phyloP scores from a whole-genome alignment of 2,888 invertebrate genomes.

The Polymixis lichenea region DNA sequence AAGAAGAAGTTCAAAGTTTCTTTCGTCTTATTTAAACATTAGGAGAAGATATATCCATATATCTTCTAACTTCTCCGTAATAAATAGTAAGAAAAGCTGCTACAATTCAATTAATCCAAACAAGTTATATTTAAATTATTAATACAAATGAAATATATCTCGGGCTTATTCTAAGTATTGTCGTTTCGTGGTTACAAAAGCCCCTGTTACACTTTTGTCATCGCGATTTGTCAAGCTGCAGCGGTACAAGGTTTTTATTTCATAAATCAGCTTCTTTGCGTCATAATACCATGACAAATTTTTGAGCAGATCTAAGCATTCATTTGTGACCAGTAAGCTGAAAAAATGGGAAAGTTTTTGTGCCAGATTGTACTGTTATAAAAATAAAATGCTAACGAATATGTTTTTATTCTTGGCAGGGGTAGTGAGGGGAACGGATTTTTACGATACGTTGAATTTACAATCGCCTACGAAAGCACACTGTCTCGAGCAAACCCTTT shows the following conservation, averaged over 20 bases:
- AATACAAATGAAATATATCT: slow-evolving; percentile 12
- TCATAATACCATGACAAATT: slow-evolving; percentile 60
- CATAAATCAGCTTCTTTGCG: slow-evolving; percentile 66
- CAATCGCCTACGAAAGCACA: slow-evolving; percentile 90
- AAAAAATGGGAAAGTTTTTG: slow-evolving; percentile 50
- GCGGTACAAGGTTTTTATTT: slow-evolving; percentile 62
- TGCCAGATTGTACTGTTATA: slow-evolving; percentile 55
- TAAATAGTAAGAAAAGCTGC: no score
- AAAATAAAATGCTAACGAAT: slow-evolving; percentile 63
- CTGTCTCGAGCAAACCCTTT: slow-evolving; percentile 89
- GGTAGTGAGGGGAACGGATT: slow-evolving; percentile 76
- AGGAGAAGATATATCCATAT: not conserved
- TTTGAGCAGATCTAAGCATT: slow-evolving; percentile 60
- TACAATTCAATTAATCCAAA: not conserved
- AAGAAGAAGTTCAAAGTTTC: not conserved
- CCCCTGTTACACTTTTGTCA: slow-evolving; percentile 48
- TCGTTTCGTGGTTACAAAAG: slow-evolving; percentile 39
- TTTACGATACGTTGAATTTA: slow-evolving; percentile 89
- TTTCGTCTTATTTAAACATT: not conserved
- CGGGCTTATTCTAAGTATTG: slow-evolving; percentile 27
- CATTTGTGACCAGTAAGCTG: slow-evolving; percentile 49
- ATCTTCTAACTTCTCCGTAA: no score
- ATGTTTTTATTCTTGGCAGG: slow-evolving; percentile 62
- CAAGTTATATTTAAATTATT: not conserved
- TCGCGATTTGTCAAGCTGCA: slow-evolving; percentile 61